Base-by-base conservation (phyloP, 2,888 invertebrate species). In the Therioaphis trifolii region DNA sequence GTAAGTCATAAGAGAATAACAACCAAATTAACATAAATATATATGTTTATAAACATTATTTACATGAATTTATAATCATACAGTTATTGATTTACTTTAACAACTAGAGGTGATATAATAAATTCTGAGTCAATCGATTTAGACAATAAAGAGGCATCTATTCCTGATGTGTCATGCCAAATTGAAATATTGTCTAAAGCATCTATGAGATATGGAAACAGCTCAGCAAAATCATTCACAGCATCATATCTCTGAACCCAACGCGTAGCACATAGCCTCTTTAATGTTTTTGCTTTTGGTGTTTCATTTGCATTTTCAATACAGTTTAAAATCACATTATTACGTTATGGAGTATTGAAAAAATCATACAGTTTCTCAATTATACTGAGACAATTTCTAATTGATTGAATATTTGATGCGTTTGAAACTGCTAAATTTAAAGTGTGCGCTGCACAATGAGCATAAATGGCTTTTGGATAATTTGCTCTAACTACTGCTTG, bases 371-470 rank as follows among this genome's bases (percentile, higher is more conserved):
- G 18, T 63, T 29, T 63, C 29, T 63, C 63, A 63, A 63, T 29
- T 15, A 63, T 29, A 63, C 63, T 18, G 15, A 63, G 63, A 5
- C 63, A 63, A 9, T 63, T 63, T 63, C 29, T 29, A 63, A 63
- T 29, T 29, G 61, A n/a, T 63, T 29, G 63, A 63, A 63, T 63
- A 63, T 63, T 63, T 29, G 61, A 29, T 29, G 27, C 61, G 3
- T 29, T 63, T 29, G 27, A 63, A 63, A 87, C 77, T 12, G 86
- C 86, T 78, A 87, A 85, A 85, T 87, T 87, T 21, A 87, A 85
- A 55, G 82, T 85, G 79, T 87, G 87, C 35, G 86, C 80, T 52
- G 86, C 85, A 76, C 87, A 87, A 84, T n/a, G n/a, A n/a, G n/a
- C n/a, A n/a, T n/a, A n/a, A n/a, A n/a, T n/a, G n/a, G n/a, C n/a